These are phyloP conservation scores for Malurus cyaneus DNA, from an alignment of 2,113 vertebrate genomes.

Conservation along the genomic window DNA sequence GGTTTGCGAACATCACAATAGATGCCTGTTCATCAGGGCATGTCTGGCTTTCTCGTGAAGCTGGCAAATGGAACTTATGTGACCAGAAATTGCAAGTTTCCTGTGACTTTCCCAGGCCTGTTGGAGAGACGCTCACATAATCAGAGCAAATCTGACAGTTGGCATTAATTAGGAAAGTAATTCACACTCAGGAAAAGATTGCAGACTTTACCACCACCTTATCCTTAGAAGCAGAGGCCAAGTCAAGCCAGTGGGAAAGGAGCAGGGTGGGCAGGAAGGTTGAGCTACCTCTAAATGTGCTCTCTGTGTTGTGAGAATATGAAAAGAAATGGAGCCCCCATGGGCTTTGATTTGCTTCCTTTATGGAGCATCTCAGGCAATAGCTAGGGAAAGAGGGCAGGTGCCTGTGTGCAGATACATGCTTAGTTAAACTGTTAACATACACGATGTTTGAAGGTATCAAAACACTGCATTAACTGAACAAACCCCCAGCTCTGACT, in stretches of 20 bases:
- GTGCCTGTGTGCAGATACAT: accelerated
- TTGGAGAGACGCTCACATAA: not conserved
- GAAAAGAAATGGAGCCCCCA: not conserved
- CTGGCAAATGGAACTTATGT: not conserved
- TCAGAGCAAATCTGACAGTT: not conserved
- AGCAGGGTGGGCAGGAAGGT: accelerated
- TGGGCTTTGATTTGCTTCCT: not conserved
- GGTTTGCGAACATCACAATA: not conserved
- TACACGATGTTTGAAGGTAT: not conserved
- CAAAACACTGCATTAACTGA: not conserved
- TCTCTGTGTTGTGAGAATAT: not conserved
- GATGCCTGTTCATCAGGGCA: not conserved
- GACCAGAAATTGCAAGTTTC: not conserved
- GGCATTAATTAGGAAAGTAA: not conserved
- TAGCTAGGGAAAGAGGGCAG: not conserved
- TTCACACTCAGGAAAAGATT: not conserved
- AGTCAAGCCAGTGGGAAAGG: not conserved
- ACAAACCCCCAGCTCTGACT: not conserved
- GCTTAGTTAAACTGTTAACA: not conserved
- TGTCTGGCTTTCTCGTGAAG: not conserved
- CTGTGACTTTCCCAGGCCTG: not conserved
- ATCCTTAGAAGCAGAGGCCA: not conserved
- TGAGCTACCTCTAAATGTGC: not conserved
- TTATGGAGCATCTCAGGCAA: not conserved
- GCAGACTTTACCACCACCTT: not conserved